Conservation (phyloP, 2,113 vertebrate species). For the Phrynocephalus versicolor region DNA sequence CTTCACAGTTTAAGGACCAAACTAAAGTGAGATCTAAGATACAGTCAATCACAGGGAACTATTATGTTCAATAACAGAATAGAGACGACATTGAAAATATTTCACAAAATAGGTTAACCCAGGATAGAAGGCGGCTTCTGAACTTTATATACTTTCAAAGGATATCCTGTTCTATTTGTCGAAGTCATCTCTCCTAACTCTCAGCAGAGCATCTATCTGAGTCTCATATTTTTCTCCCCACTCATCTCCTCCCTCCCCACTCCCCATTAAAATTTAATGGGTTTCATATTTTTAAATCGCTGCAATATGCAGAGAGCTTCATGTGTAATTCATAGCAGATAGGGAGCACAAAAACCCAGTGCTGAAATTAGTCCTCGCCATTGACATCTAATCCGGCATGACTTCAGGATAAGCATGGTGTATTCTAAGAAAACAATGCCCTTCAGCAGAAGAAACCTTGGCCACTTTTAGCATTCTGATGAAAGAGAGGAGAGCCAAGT, state of each 20-base stretch:
- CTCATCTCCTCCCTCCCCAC: neutral
- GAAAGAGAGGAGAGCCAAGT: neutral
- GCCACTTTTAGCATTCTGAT: neutral
- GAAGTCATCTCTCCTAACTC: constrained; percentile 3
- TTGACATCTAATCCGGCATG: constrained; percentile 33
- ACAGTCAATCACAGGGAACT: neutral
- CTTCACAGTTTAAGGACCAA: neutral
- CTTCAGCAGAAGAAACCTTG: constrained; percentile 7
- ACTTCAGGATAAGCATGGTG: constrained; percentile 26
- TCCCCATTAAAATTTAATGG: constrained; percentile 39
- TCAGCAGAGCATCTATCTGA: neutral
- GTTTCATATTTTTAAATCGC: constrained; percentile 49
- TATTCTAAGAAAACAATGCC: constrained; percentile 31
- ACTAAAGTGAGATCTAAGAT: neutral
- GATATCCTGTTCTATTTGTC: neutral
- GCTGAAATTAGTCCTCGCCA: constrained; percentile 43
- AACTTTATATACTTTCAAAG: constrained; percentile 20
- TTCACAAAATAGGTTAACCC: neutral
- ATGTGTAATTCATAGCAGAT: constrained; percentile 45
- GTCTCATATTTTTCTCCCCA: neutral
- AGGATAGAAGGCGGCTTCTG: neutral
- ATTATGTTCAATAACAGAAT: constrained; percentile 1
- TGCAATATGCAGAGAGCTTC: constrained; percentile 39
- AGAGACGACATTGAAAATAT: neutral
- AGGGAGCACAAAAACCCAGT: constrained; percentile 24